Evolutionary conservation across 2,113 vertebrate genomes (phyloP).

Genomic region (Vulpes lagopus): DNA sequence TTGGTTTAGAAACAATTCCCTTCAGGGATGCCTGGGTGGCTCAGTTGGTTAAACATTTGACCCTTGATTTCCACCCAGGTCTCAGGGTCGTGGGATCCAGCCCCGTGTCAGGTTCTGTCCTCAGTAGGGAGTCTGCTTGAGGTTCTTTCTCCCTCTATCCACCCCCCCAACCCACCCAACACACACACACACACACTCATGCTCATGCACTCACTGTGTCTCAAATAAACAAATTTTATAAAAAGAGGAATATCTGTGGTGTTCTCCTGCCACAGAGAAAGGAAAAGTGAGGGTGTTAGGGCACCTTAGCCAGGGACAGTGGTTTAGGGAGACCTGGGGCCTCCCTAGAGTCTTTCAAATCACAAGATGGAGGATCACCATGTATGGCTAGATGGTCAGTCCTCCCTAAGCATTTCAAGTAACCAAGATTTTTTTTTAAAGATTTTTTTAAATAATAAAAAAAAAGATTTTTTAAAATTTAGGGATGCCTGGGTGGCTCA

Average conservation of each 20-base stretch:
- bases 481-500: too few relatives aligned
- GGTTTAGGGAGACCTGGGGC: background rate
- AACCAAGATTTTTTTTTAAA: too few relatives aligned
- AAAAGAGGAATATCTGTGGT: background rate
- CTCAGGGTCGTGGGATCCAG: background rate
- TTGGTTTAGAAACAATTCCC: background rate
- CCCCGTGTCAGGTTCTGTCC: background rate
- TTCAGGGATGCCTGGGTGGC: background rate
- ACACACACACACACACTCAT: too few relatives aligned
- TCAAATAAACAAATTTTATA: too few relatives aligned
- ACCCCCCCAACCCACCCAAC: too few relatives aligned
- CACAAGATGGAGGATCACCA: background rate
- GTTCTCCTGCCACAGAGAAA: background rate
- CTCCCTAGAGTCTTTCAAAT: background rate
- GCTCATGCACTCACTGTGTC: too few relatives aligned
- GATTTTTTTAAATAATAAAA: too few relatives aligned
- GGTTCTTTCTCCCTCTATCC: background rate
- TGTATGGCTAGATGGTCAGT: rapidly evolving
- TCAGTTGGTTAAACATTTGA: background rate
- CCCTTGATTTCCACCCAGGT: background rate
- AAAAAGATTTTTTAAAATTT: too few relatives aligned
- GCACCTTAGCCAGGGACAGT: background rate
- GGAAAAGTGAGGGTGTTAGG: background rate
- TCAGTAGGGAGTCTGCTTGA: background rate
- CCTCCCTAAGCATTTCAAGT: background rate